phyloP scores from a whole-genome alignment of 1,140 invertebrate species.

The Sitodiplosis mosellana region DNA sequence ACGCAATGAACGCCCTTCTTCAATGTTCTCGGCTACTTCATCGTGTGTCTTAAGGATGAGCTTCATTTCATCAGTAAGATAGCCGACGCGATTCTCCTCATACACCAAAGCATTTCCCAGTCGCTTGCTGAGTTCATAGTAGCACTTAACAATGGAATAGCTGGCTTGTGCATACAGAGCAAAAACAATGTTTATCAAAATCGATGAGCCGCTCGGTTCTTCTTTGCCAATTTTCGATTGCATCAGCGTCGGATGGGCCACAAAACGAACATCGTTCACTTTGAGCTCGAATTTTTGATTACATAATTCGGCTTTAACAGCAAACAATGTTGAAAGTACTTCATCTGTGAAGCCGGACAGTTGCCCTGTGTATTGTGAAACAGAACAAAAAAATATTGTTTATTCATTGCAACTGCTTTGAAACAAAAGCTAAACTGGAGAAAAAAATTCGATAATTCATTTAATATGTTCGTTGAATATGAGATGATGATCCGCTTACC shows the following conservation, averaged over 20 bases:
- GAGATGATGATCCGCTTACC: constrained; percentile 22
- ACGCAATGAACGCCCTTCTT: constrained; percentile 26
- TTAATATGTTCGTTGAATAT: no score
- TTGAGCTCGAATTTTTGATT: constrained; percentile 85
- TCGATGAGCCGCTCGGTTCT: constrained; percentile 43
- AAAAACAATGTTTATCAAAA: constrained; percentile 85
- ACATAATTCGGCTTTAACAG: constrained; percentile 74
- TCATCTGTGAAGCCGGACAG: constrained; percentile 63
- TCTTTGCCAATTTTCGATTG: constrained; percentile 40
- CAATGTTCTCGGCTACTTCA: constrained; percentile 30
- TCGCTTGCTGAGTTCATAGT: constrained; percentile 82
- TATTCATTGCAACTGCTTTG: background rate
- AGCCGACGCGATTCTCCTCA: constrained; percentile 79
- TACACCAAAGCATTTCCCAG: constrained; percentile 74
- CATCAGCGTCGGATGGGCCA: constrained; percentile 75
- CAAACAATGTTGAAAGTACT: constrained; percentile 77
- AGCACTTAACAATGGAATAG: constrained; percentile 86
- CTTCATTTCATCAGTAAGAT: constrained; percentile 77
- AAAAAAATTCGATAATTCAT: no score
- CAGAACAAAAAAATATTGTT: no score
- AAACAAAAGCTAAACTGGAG: background rate
- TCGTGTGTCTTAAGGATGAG: constrained; percentile 59
- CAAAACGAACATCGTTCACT: constrained; percentile 87
- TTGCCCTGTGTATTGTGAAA: constrained; percentile 33
- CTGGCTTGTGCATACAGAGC: constrained; percentile 73